Percentiles rank a stretch among this genome's conserved stretches.
Conservation (phyloP, 92 coral and sea anemone genomes). For the Micromussa lordhowensis region DNA sequence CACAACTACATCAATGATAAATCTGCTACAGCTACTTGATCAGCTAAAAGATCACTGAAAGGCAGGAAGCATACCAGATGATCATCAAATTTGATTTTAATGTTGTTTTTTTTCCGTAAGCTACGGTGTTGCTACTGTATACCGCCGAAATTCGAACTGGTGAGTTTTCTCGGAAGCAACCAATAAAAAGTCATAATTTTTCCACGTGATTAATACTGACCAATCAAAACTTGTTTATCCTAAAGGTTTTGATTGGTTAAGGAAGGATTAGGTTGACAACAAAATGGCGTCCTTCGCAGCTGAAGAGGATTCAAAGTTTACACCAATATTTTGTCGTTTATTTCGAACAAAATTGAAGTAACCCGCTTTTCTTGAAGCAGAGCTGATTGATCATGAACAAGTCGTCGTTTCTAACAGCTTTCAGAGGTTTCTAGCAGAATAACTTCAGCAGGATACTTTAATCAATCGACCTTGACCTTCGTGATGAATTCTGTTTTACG, state of each 20-base stretch:
- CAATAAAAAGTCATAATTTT: conserved; percentile 31
- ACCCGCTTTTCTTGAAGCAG: not conserved
- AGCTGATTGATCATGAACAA: not conserved
- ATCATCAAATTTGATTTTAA: no score
- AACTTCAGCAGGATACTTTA: not conserved
- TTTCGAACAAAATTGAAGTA: not conserved
- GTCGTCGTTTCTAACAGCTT: not conserved
- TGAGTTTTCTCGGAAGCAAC: not conserved
- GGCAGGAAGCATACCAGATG: no score
- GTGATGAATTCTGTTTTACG: conserved; percentile 37
- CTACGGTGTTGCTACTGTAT: no score
- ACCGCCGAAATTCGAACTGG: conserved; percentile 68
- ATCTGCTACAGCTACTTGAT: no score
- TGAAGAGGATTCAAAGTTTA: not conserved
- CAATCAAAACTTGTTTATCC: conserved; percentile 41
- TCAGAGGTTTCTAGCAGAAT: not conserved
- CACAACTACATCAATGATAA: no score
- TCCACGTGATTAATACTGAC: conserved; percentile 48
- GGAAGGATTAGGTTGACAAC: conserved; percentile 32
- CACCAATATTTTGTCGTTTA: conserved; percentile 14
- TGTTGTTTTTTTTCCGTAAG: not conserved
- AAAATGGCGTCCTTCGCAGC: conserved; percentile 69
- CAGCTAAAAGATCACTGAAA: no score
- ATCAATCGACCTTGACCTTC: conserved; percentile 25
- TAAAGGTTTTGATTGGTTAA: conserved; percentile 53